These are phyloP conservation scores for Acinonyx jubatus DNA, from an alignment of 2,113 vertebrate genomes.

Conservation along the genomic window DNA sequence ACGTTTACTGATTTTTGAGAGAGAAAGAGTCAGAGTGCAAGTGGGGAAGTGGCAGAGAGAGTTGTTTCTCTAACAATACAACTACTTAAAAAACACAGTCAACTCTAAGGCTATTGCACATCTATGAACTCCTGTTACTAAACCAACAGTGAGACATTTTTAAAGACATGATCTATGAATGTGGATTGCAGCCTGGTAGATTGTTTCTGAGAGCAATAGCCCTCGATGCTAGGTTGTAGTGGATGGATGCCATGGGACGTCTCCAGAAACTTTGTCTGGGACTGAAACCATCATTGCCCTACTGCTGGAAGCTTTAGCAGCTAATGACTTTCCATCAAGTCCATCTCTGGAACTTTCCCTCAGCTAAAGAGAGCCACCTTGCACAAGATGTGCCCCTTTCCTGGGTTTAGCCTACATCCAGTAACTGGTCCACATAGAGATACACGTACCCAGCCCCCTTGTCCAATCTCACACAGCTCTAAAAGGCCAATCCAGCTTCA, in stretches of 20 bases:
- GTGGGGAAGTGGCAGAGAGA: too few relatives aligned
- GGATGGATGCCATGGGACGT: background rate
- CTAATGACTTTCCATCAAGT: background rate
- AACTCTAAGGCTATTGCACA: background rate
- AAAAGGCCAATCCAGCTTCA: background rate
- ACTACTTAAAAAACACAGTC: background rate
- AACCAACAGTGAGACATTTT: background rate
- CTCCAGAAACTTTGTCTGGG: background rate
- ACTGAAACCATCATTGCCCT: background rate
- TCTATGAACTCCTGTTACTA: background rate
- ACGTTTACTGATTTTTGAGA: too few relatives aligned
- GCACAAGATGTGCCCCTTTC: background rate
- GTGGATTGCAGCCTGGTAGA: background rate
- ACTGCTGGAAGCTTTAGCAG: background rate
- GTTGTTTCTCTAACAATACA: too few relatives aligned
- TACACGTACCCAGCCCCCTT: background rate
- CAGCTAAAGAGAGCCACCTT: background rate
- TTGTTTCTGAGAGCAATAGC: background rate
- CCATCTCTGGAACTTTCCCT: background rate
- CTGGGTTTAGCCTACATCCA: background rate
- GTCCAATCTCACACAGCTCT: background rate
- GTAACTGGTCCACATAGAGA: background rate
- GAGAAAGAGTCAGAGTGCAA: too few relatives aligned
- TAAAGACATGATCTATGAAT: background rate
- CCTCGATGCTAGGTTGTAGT: background rate